Percentiles rank a stretch among this genome's conserved stretches.
Conservation (phyloP, 2,113 vertebrate genomes). For the Gambusia holbrooki region DNA sequence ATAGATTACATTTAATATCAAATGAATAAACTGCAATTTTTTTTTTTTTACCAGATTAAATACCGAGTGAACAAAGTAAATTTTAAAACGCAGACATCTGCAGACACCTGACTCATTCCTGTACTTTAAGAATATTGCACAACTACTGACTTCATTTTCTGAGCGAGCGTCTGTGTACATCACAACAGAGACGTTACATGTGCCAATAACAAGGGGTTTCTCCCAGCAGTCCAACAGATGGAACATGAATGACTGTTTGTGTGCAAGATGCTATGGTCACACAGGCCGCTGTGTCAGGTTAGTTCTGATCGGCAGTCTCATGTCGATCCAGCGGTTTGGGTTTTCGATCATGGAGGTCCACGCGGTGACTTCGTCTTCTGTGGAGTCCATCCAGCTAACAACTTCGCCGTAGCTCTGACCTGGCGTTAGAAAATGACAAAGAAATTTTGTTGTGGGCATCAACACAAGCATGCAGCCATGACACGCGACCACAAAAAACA, state of each 20-base stretch:
- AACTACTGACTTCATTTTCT: slow-evolving; percentile 21
- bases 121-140: slow-evolving; percentile 24
- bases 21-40: slow-evolving; percentile 27
- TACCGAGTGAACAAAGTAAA: slow-evolving; percentile 12
- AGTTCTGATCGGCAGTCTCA: slow-evolving; percentile 86
- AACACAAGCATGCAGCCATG: background rate
- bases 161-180: slow-evolving; percentile 7
- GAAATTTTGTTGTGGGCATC: background rate
- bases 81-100: slow-evolving; percentile 17
- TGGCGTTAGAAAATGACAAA: slow-evolving; percentile 52
- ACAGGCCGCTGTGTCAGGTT: slow-evolving; percentile 78
- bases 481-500: too few relatives aligned
- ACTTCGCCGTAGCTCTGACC: slow-evolving; percentile 90
- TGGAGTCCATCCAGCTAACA: slow-evolving; percentile 97
- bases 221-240: slow-evolving; percentile 23
- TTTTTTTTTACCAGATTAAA: slow-evolving; percentile 2
- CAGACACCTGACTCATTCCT: slow-evolving; percentile 3
- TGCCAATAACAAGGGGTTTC: background rate
- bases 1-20: slow-evolving; percentile 27
- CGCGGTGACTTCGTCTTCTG: slow-evolving; percentile 83
- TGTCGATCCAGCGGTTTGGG: slow-evolving; percentile 88
- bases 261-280: slow-evolving; percentile 27
- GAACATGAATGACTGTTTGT: background rate
- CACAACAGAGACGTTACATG: slow-evolving; percentile 27
- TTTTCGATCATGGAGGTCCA: slow-evolving; percentile 87